phyloP scores from a whole-genome alignment of 2,797 vertebrate genomes.

The Vespertilio murinus region DNA sequence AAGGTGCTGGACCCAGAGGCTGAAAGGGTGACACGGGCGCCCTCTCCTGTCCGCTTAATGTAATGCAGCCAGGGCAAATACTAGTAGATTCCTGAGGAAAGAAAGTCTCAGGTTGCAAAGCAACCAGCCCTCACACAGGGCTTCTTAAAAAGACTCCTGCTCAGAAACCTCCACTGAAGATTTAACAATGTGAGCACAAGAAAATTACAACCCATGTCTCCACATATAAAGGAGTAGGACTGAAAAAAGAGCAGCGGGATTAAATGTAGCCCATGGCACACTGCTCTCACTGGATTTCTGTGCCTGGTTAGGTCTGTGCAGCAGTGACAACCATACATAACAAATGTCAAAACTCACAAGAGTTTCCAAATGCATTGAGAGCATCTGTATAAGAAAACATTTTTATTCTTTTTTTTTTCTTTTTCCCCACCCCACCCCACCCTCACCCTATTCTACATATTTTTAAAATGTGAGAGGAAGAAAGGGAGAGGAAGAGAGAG shows the following conservation, averaged over 20 bases:
- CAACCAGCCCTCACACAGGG: neutral
- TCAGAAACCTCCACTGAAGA: neutral
- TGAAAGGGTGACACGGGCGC: neutral
- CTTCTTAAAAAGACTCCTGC: neutral
- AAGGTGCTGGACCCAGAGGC: neutral
- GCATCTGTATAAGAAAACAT: neutral
- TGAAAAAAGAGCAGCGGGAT: neutral
- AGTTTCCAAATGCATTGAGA: neutral
- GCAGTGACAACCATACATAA: neutral
- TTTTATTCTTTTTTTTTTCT: neutral
- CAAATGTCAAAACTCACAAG: neutral
- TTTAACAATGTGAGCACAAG: neutral
- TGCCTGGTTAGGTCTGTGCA: neutral
- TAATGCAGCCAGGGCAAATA: neutral
- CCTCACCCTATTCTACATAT: neutral
- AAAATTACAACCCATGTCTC: neutral
- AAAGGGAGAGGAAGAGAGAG: no score
- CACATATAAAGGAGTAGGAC: neutral
- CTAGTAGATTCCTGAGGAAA: neutral
- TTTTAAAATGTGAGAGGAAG: no score
- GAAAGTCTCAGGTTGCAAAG: neutral
- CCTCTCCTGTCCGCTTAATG: conserved; percentile 6
- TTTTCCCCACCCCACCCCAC: no score
- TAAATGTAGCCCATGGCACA: neutral
- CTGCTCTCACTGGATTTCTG: neutral